Base-by-base conservation (phyloP, 1,140 invertebrate species). In the Drosophila novamexicana region DNA sequence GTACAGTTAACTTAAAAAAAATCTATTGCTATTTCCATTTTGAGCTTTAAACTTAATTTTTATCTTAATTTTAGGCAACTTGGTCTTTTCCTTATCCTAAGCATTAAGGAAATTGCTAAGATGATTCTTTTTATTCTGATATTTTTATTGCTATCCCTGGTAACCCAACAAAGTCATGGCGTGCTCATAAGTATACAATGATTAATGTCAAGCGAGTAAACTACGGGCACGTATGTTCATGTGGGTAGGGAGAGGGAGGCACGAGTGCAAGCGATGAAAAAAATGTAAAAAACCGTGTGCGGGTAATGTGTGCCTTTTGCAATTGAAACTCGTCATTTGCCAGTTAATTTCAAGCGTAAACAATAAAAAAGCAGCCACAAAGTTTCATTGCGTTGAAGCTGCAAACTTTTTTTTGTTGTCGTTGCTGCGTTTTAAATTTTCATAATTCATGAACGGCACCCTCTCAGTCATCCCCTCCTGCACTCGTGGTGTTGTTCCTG, bases 321-420 rank as follows among this genome's bases (percentile, higher is more conserved):
- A 81, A 81, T 82, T 84, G 77, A 85, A 86, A 86, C 81, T 78
- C 70, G 54, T 58, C 69, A 86, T 86, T 86, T 81, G 63, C 69
- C 70, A 74, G 82, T 86, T 81, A 85, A 85, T 85, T 85, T 85
- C 69, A 77, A 85, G 70, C 69, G 82, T 68, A 83, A 83, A 78
- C 66, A 79, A 67, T 42, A 75, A 68, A 59, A 76, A 57, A 50
- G 16, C 44, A 65, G 39, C 45, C 37, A 52, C 45, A 86, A 86
- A 85, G 78, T 86, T 86, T 67, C 64, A 69, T 66, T 67, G 69
- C 77, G 50, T 68, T 72, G 80, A 12, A 67, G 56, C 45, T 63
- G 50, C 32, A 52, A 65, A 56, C 63, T 45, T 63, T 53, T 64
- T 64, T 52, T 49, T 49, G 16, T 56, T 69, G 32, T 49, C 40